phyloP scores from a whole-genome alignment of 1,140 invertebrate genomes.

The Sitodiplosis mosellana region DNA sequence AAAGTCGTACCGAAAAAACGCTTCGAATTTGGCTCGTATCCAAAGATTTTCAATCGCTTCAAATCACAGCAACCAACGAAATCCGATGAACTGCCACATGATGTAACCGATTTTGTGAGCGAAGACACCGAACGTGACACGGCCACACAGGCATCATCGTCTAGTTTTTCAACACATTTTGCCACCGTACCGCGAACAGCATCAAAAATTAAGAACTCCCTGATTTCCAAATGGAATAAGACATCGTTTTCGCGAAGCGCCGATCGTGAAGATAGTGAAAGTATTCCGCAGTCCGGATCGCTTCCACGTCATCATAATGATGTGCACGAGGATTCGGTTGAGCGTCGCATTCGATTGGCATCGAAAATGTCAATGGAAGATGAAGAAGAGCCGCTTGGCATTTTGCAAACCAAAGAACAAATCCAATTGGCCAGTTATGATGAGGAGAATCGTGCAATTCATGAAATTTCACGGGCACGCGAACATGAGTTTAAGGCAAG shows the following conservation, averaged over 20 bases:
- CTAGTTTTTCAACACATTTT: not conserved
- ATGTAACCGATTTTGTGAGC: slow-evolving; percentile 12
- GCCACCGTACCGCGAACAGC: not conserved
- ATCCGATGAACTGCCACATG: slow-evolving; percentile 24
- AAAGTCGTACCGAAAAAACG: not conserved
- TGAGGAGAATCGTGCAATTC: slow-evolving; percentile 24
- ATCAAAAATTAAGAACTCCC: not conserved
- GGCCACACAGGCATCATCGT: not conserved
- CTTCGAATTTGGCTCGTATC: slow-evolving; percentile 57
- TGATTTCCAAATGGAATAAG: not conserved
- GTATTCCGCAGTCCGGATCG: slow-evolving; percentile 16
- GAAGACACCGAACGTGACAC: slow-evolving; percentile 6
- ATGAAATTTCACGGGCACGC: slow-evolving; percentile 20
- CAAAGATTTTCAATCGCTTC: slow-evolving; percentile 42
- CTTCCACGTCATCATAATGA: slow-evolving; percentile 17
- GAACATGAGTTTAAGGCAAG: slow-evolving; percentile 18
- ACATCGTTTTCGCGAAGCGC: no score
- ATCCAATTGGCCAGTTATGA: slow-evolving; percentile 23
- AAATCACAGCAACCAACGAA: slow-evolving; percentile 31
- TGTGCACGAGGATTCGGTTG: slow-evolving; percentile 27
- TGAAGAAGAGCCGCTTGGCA: slow-evolving; percentile 14
- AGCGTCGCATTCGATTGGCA: slow-evolving; percentile 21
- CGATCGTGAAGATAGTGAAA: slow-evolving; percentile 8
- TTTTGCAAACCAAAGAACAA: slow-evolving; percentile 13
- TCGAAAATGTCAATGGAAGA: slow-evolving; percentile 15